A percentile compares a stretch with the other conserved stretches of the same genome.
These are phyloP conservation scores for Hyperoodon ampullatus DNA, from an alignment of 2,113 vertebrate species.

Conservation along the genomic window DNA sequence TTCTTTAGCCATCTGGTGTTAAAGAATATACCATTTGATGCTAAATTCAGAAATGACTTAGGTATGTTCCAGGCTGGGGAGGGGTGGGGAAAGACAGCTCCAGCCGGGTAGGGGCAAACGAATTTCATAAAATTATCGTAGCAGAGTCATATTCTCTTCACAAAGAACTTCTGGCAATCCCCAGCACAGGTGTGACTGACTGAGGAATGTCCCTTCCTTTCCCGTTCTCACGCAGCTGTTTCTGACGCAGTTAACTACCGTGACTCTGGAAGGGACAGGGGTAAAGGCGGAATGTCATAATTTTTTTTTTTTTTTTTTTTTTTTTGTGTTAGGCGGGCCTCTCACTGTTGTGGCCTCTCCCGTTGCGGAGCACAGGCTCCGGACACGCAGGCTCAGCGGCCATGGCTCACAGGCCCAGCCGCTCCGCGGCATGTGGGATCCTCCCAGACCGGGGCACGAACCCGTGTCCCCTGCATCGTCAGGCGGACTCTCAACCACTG, in stretches of 20 bases:
- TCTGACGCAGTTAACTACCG: neutral
- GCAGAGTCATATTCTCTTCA: neutral
- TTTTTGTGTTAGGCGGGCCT: too few species aligned
- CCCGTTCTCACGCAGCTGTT: neutral
- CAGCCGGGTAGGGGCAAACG: neutral
- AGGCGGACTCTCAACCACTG: too few species aligned
- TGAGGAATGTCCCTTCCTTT: neutral
- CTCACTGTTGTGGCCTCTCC: too few species aligned
- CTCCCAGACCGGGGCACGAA: too few species aligned
- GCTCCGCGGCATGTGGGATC: too few species aligned
- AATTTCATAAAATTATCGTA: neutral
- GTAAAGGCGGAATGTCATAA: neutral
- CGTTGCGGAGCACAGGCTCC: too few species aligned
- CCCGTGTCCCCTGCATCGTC: too few species aligned
- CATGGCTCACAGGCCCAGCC: too few species aligned
- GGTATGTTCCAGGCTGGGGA: neutral
- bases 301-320: neutral
- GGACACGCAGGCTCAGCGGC: too few species aligned
- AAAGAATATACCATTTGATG: neutral
- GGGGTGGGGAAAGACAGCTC: neutral
- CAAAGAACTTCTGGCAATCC: neutral
- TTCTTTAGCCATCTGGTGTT: neutral
- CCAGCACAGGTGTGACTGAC: neutral
- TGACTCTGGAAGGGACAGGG: neutral
- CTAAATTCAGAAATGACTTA: neutral